These are phyloP conservation scores for Lysandra bellargus DNA, from an alignment of 2,888 invertebrate species.

Conservation along the genomic window DNA sequence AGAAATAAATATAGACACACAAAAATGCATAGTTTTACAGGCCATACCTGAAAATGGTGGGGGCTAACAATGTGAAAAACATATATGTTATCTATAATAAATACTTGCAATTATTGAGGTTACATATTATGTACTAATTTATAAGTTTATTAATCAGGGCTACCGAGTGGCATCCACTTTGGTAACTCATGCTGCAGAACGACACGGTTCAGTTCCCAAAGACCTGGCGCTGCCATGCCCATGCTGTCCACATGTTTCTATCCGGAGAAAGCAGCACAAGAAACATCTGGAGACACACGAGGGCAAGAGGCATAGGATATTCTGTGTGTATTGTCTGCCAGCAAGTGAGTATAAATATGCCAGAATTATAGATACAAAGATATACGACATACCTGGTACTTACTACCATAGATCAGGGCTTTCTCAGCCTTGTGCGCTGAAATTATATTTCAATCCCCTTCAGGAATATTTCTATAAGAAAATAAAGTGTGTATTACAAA, in stretches of 20 bases:
- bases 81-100: too few relatives aligned
- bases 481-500: too few relatives aligned
- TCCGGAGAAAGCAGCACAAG: slow-evolving; percentile 66
- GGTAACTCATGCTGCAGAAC: slow-evolving; percentile 59
- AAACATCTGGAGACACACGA: slow-evolving; percentile 65
- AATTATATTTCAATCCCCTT: too few relatives aligned
- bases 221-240: slow-evolving; percentile 65
- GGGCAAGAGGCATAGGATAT: slow-evolving; percentile 60
- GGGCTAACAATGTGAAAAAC: too few relatives aligned
- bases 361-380: not conserved
- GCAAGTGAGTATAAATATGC: slow-evolving; percentile 51
- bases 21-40: too few relatives aligned
- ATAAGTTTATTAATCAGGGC: slow-evolving; percentile 51
- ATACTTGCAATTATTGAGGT: too few relatives aligned
- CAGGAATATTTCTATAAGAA: too few relatives aligned
- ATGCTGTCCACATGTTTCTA: slow-evolving; percentile 72
- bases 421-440: not conserved
- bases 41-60: too few relatives aligned
- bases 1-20: too few relatives aligned
- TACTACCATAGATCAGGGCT: not conserved
- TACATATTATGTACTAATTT: not conserved
- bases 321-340: slow-evolving; percentile 67
- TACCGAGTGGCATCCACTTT: slow-evolving; percentile 69
- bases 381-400: not conserved
- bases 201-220: slow-evolving; percentile 62